A percentile compares a stretch with the other conserved stretches of the same genome.
These are phyloP conservation scores for Lepus americanus DNA, from an alignment of 2,113 vertebrate species.

Conservation along the genomic window DNA sequence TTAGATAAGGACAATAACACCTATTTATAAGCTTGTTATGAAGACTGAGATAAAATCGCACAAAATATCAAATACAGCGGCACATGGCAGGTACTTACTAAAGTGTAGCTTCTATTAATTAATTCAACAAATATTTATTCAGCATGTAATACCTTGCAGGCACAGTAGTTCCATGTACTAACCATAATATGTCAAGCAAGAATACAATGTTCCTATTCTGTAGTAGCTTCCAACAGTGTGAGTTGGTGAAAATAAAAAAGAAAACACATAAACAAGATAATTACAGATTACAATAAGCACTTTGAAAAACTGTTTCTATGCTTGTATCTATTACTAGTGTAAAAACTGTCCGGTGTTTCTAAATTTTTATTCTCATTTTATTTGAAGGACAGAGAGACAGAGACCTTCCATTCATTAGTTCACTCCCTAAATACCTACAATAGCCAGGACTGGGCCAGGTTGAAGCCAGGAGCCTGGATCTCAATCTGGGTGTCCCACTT, in stretches of 20 bases:
- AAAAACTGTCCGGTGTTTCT: neutral
- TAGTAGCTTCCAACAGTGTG: neutral
- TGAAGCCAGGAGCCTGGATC: too few species aligned
- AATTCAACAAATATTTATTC: neutral
- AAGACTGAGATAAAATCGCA: neutral
- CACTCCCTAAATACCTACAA: too few species aligned
- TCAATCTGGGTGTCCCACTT: too few species aligned
- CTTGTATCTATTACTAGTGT: neutral
- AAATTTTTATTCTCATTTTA: too few species aligned
- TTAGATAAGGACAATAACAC: neutral
- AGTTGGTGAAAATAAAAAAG: neutral
- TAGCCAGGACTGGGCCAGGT: too few species aligned
- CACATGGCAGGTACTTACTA: neutral
- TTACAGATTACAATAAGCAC: neutral
- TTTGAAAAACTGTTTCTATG: constrained; percentile 12
- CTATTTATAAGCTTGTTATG: neutral
- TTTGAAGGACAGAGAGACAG: too few species aligned
- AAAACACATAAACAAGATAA: neutral
- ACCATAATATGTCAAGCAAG: neutral
- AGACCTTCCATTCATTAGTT: too few species aligned
- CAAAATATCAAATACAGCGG: neutral
- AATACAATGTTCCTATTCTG: neutral
- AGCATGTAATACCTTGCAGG: neutral
- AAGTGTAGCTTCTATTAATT: neutral
- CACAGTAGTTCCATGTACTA: neutral